A percentile compares a stretch with the other conserved stretches of the same genome.
phyloP scores from a whole-genome alignment of 2,113 vertebrate genomes.

The Oryzias javanicus region DNA sequence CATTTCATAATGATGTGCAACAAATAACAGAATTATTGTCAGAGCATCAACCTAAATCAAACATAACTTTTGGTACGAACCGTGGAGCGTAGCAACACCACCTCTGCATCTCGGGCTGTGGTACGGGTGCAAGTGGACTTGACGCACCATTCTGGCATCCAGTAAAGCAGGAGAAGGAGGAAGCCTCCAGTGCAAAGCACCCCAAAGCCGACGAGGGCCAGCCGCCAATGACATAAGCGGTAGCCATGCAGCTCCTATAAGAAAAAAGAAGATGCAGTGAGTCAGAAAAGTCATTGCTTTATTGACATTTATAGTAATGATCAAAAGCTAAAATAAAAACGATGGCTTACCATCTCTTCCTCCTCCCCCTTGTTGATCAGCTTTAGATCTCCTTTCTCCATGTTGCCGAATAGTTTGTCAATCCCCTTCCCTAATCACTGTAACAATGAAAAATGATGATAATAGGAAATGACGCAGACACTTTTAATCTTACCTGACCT shows the following conservation, averaged over 20 bases:
- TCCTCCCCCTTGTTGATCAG: constrained; percentile 89
- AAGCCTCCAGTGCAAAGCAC: constrained; percentile 91
- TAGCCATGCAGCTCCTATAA: constrained; percentile 90
- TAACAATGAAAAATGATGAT: constrained; percentile 23
- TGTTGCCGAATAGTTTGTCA: constrained; percentile 72
- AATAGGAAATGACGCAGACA: not conserved
- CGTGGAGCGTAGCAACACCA: constrained; percentile 91
- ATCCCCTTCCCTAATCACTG: constrained; percentile 64
- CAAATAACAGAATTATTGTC: not conserved
- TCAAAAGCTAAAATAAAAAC: not conserved
- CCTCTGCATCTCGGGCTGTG: constrained; percentile 82
- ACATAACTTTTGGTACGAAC: constrained; percentile 60
- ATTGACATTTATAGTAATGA: not conserved
- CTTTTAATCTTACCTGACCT: too few relatives aligned
- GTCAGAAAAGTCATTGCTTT: not conserved
- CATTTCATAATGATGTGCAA: not conserved
- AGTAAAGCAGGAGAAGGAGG: constrained; percentile 96
- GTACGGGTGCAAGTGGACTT: constrained; percentile 86
- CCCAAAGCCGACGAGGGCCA: constrained; percentile 84
- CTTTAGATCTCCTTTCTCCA: constrained; percentile 92
- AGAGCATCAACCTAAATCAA: not conserved
- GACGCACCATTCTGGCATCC: constrained; percentile 98
- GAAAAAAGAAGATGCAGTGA: not conserved
- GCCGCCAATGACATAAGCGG: constrained; percentile 86
- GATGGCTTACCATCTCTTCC: constrained; percentile 89